Percentiles rank a stretch among this genome's conserved stretches.
Evolutionary conservation across 2,888 invertebrate species (phyloP).

Genomic region (Cephalotes varians): DNA sequence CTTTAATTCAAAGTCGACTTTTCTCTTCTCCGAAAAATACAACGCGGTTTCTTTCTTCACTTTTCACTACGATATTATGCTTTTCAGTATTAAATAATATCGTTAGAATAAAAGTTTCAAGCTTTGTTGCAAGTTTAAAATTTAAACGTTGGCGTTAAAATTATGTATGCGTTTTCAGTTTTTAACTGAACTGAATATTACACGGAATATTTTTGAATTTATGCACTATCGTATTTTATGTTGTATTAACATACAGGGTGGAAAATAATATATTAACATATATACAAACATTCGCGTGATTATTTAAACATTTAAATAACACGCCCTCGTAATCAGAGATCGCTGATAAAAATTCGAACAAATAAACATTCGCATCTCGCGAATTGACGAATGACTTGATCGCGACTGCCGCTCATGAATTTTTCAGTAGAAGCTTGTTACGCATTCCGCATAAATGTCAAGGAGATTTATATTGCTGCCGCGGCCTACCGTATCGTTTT

Average conservation of each 20-base stretch:
- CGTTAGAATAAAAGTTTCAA: background rate
- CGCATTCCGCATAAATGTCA: conserved; percentile 52
- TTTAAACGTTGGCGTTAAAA: background rate
- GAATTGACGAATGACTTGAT: conserved; percentile 32
- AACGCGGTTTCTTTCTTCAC: background rate
- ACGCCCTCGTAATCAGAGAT: conserved; percentile 3
- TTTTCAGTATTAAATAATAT: background rate
- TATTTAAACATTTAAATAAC: background rate
- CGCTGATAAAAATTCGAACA: conserved; percentile 15
- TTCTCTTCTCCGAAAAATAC: background rate
- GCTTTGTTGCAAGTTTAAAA: background rate
- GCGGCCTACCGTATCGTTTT: conserved; percentile 17
- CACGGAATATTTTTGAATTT: background rate
- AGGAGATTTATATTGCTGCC: conserved; percentile 37
- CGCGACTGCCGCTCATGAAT: conserved; percentile 41
- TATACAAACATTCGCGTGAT: background rate
- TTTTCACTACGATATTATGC: background rate
- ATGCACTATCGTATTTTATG: background rate
- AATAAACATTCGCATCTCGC: conserved; percentile 27
- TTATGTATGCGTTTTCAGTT: background rate
- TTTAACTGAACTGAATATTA: too few relatives aligned
- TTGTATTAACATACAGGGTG: background rate
- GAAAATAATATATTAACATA: background rate
- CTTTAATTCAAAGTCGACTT: background rate
- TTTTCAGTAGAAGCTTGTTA: conserved; percentile 50